phyloP scores from a whole-genome alignment of 2,888 invertebrate species.

The Griposia aprilina region DNA sequence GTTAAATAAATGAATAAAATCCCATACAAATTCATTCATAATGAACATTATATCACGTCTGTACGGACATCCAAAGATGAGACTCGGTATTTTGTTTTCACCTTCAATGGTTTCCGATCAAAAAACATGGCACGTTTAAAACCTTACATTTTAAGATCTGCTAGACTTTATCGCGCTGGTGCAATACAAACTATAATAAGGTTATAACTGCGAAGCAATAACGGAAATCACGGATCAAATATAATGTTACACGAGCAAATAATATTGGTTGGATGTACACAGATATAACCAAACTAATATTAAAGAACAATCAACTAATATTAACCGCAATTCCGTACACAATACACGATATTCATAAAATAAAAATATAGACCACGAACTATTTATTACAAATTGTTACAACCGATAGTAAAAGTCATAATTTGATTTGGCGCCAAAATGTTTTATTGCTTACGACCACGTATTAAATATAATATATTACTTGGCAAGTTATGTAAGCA shows the following conservation, averaged over 20 bases:
- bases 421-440: constrained; percentile 20
- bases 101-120: neutral
- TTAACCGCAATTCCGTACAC: constrained; percentile 4
- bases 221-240: constrained; percentile 11
- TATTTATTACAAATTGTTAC: constrained; percentile 20
- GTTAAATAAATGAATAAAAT: neutral
- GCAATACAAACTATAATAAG: neutral
- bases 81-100: neutral
- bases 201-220: neutral
- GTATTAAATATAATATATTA: constrained; percentile 30
- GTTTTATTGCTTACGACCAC: constrained; percentile 10
- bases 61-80: neutral
- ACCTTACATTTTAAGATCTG: neutral
- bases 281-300: constrained; percentile 1
- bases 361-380: constrained; percentile 8
- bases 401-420: constrained; percentile 12
- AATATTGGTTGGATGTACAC: neutral
- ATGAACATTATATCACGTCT: neutral
- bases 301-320: constrained; percentile 14
- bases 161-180: neutral
- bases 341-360: constrained; percentile 12
- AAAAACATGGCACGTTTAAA: neutral
- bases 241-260: neutral
- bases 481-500: neutral
- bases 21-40: neutral